Conservation (phyloP, 1,140 invertebrate species). For the Listronotus bonariensis region DNA sequence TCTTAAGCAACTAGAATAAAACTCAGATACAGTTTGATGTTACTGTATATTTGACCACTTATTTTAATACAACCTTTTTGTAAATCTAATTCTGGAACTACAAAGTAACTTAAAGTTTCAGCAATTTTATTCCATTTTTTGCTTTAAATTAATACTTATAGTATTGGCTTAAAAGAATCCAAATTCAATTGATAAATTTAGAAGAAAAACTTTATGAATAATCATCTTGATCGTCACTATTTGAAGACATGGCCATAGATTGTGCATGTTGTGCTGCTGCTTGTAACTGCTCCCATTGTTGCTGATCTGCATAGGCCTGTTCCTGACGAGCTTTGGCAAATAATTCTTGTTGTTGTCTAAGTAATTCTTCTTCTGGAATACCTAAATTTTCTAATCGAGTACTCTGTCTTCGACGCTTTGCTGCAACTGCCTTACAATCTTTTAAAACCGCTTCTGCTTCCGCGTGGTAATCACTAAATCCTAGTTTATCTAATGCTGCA, state of each 20-base stretch:
- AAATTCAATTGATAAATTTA: not conserved
- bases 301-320: slow-evolving; percentile 84
- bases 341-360: slow-evolving; percentile 97
- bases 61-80: too few species aligned
- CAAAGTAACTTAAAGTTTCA: too few species aligned
- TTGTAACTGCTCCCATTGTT: slow-evolving; percentile 87
- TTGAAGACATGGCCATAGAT: slow-evolving; percentile 54
- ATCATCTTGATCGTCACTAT: slow-evolving; percentile 61
- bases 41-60: too few species aligned
- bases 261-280: slow-evolving; percentile 61
- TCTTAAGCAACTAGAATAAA: too few species aligned
- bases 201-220: slow-evolving; percentile 42
- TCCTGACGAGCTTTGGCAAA: slow-evolving; percentile 95
- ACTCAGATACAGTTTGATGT: too few species aligned
- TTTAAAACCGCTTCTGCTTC: slow-evolving; percentile 93
- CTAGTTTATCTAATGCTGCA: slow-evolving; percentile 86
- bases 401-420: slow-evolving; percentile 90
- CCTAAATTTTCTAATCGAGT: slow-evolving; percentile 94
- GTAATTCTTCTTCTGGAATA: slow-evolving; percentile 95
- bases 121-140: too few species aligned
- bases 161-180: too few species aligned
- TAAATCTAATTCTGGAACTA: too few species aligned
- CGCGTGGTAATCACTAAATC: slow-evolving; percentile 90
- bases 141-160: too few species aligned
- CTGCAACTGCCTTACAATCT: slow-evolving; percentile 95